Evolutionary conservation across 2,888 invertebrate genomes (phyloP), one percentile per base, ranked within the genome.

Genomic region (Stegophylla sp.): DNA sequence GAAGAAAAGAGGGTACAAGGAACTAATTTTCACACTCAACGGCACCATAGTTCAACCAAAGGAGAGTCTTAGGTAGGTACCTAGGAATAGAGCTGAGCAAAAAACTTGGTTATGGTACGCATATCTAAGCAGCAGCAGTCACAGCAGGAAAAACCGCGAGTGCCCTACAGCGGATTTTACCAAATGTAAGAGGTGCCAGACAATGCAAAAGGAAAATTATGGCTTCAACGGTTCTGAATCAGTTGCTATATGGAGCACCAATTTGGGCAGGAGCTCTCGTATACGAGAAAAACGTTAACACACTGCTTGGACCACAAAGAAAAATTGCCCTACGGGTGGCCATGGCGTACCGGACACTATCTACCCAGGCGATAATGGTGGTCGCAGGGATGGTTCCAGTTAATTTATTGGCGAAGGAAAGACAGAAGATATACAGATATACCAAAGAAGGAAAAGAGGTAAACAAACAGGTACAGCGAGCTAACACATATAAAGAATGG

Each of bases 281-380:
- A 7, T 53, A 13, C 15, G n/a, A 69, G 3, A 69, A 5, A 1
- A 69, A 69, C 1, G 7, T 69, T 0, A 51, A 34, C 1, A 53
- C 13, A 13, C 1, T 64, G 13, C 64, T 64, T 0, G 43, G 43
- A 20, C 43, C 64, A 43, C 64, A 64, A 41, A 64, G 64, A 23
- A 20, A 43, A 64, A 64, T 64, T 1, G 43, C 64, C 0, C 0
- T 69, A 34, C 5, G 51, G 5, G 5, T 53, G 2, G 28, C 53
- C 12, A 69, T 51, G 51, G 34, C 51, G 34, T 69, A 64, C 13
- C 64, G 64, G 64, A 64, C 64, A 13, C 41, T 64, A 7, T 69
- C 69, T 0, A 53, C 34, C 0, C 13, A 4, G 1, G 69, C 69
- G 7, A 34, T 69, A n/a, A 51, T 51, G 69, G 69, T 69, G 51